These are phyloP conservation scores for Cydia amplana DNA, from an alignment of 1,140 invertebrate species.

Conservation along the genomic window DNA sequence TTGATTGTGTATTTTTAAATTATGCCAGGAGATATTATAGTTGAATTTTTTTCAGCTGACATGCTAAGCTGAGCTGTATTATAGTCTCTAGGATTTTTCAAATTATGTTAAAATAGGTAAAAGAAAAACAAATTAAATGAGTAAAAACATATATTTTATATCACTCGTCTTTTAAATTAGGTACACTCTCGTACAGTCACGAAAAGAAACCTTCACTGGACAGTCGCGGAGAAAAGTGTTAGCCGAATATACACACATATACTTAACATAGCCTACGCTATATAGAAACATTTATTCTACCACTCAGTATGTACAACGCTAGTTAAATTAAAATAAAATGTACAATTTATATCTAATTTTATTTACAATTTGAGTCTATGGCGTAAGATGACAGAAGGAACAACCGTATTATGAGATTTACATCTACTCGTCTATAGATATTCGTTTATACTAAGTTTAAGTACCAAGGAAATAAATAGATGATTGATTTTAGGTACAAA, in stretches of 20 bases:
- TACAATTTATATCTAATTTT: conserved; percentile 41
- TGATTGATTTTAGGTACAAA: neutral
- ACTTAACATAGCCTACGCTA: conserved; percentile 42
- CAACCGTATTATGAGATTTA: neutral
- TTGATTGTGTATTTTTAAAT: too few relatives aligned
- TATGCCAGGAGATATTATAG: too few relatives aligned
- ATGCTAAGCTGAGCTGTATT: too few relatives aligned
- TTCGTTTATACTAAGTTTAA: conserved; percentile 13
- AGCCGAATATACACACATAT: conserved; percentile 60
- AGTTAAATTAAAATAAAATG: conserved; percentile 37
- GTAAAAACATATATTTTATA: conserved; percentile 78
- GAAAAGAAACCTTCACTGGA: conserved; percentile 45
- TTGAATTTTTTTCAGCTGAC: too few relatives aligned
- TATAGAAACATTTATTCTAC: conserved; percentile 16
- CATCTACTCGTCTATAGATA: conserved; percentile 9
- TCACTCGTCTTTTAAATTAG: conserved; percentile 66
- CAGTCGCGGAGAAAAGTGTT: conserved; percentile 46
- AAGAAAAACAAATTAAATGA: conserved; percentile 67
- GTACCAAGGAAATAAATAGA: neutral
- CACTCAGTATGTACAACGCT: conserved; percentile 6
- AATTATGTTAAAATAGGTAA: conserved; percentile 37
- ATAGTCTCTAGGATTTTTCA: too few relatives aligned
- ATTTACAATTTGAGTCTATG: conserved; percentile 38
- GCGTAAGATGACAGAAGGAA: conserved; percentile 22
- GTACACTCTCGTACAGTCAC: conserved; percentile 46